Conservation (phyloP, 2,888 invertebrate genomes). For the Athrips mouffetella region DNA sequence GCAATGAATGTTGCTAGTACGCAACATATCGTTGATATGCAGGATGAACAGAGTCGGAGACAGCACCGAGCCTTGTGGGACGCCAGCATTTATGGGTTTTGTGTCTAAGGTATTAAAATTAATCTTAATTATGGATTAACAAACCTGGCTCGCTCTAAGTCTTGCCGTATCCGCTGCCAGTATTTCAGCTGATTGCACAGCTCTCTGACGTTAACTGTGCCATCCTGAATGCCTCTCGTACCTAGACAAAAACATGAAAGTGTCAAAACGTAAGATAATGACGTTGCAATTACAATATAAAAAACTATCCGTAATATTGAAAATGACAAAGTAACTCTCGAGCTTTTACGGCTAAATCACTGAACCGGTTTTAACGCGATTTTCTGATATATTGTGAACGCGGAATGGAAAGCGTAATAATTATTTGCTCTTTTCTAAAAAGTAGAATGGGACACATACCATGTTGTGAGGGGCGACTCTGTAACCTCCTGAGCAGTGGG, state of each 20-base stretch:
- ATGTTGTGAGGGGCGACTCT: constrained; percentile 53
- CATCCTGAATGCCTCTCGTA: constrained; percentile 78
- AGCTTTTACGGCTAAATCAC: no score
- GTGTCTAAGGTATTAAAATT: no score
- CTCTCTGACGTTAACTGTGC: constrained; percentile 83
- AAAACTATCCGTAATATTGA: neutral
- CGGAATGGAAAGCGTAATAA: no score
- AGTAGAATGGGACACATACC: constrained; percentile 29
- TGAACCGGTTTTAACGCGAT: no score
- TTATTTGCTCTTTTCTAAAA: no score
- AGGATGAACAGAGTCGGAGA: no score
- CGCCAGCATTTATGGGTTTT: no score
- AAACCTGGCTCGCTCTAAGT: constrained; percentile 92
- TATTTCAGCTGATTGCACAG: constrained; percentile 92
- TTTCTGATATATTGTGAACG: no score
- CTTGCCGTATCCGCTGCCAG: constrained; percentile 95
- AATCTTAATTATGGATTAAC: neutral
- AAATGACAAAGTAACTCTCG: no score
- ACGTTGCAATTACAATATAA: neutral
- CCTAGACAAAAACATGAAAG: constrained; percentile 37
- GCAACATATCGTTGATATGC: no score
- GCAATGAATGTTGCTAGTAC: no score
- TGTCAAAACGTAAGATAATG: neutral
- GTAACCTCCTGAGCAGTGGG: constrained; percentile 87
- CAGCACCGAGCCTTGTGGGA: no score